Evolutionary conservation across 2,888 invertebrate species (phyloP), one percentile per base, ranked within the genome.

Genomic region (Diogma glabrata): DNA sequence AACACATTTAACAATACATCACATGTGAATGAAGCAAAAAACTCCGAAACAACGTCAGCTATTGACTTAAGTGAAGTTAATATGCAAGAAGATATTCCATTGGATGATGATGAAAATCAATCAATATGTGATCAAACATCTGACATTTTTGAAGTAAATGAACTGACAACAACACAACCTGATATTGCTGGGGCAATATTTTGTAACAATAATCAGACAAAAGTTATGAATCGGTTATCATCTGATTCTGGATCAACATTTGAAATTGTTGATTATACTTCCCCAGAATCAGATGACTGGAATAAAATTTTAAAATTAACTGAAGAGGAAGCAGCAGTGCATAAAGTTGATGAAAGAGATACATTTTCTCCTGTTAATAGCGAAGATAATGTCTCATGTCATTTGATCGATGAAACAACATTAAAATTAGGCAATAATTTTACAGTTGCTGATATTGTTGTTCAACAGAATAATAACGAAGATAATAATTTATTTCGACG

Each of bases 341-440:
- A 69, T 58, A 57, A 65, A 52, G 64, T 64, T 12, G 67, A 65
- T 57, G 68, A 69, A 55, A 64, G 67, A n/a, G 69, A 69, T 51
- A 67, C 65, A 3, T 67, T 65, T 55, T 70, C 70, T n/a, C 69
- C 69, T 2, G 56, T 68, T 2, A 65, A 60, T 54, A 61, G 58
- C 24, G 57, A 54, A n/a, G 59, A 57, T 40, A 61, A 61, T 52
- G 16, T 46, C 23, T 24, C 46, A 26, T 46, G 46, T 9, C 24
- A 46, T 16, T 16, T 24, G 16, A 24, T 46, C 10, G 24, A 46
- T 26, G 46, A 46, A 16, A 46, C 22, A 3, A 46, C 46, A 16
- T 16, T 46, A 16, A 46, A 46, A 16, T 22, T 46, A 9, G 46
- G 46, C 10, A 24, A 46, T 16, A 46, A 46, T 26, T 46, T 46